phyloP scores from a whole-genome alignment of 2,113 vertebrate species.

The Odocoileus hemionus region DNA sequence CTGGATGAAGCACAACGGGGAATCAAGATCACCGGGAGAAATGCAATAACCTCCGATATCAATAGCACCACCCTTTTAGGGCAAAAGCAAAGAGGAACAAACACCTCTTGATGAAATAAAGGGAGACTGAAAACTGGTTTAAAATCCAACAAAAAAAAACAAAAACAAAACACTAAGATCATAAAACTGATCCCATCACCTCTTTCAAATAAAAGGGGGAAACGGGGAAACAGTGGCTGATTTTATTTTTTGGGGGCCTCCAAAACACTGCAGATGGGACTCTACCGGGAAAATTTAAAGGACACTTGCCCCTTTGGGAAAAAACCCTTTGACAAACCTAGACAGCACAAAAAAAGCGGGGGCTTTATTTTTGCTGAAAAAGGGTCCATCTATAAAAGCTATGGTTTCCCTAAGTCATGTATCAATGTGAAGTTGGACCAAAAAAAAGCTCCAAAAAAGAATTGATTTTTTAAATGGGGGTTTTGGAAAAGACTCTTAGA shows the following conservation, averaged over 20 bases:
- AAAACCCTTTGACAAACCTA: not conserved
- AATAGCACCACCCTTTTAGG: not conserved
- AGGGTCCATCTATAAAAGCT: not conserved
- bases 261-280: not conserved
- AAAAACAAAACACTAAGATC: not conserved
- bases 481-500: not conserved
- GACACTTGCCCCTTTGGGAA: not conserved
- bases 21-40: not conserved
- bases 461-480: not conserved
- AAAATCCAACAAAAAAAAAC: not conserved
- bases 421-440: not conserved
- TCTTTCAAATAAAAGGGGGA: not conserved
- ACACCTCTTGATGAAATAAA: not conserved
- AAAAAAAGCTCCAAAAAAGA: not conserved
- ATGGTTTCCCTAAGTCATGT: not conserved
- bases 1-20: not conserved
- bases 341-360: not conserved
- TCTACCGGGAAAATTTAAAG: not conserved
- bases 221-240: not conserved
- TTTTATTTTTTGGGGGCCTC: too few species aligned
- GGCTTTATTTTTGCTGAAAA: not conserved
- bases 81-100: not conserved
- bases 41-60: not conserved
- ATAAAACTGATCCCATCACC: not conserved
- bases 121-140: not conserved